Base-by-base conservation (phyloP, 64 coral and sea anemone species). In the Dendronephthya gigantea region DNA sequence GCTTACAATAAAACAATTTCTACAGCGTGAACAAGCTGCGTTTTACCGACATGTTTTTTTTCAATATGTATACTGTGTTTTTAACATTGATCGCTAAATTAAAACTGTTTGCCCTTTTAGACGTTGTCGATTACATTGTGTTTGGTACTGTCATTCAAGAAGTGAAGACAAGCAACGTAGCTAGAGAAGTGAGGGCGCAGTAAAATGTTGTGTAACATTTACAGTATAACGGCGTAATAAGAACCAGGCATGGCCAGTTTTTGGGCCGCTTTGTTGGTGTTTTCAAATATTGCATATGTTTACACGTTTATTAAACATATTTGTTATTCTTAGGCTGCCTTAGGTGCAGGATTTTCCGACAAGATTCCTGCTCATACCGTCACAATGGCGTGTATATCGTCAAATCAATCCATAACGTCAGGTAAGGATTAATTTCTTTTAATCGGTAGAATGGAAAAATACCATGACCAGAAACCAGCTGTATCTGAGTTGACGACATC, bases 141-240 rank as follows among this genome's bases (percentile, higher is more conserved):
- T 90, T 97, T 84, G 94, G 94, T 41, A 97, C 94, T 82, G 94
- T 97, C 0, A 97, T 97, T 58, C 94, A 97, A 76, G 94, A 97
- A 81, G 94, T 97, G 0, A 97, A 93, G 58, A 97, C 94, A 30
- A 93, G 91, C 27, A 97, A 97, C 48, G 89, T 97, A 82, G 91
- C 94, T 68, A 86, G 94, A 85, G 94, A 97, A 89, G 94, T 97
- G 69, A 49, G 45, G 48, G 0, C 17, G 17, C 9, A 51, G 9
- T 14, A 35, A 55, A 14, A 9, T 9, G 11, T 51, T 28, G 22
- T 55, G 13, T 16, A 52, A 22, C 1, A 16, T 52, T 52, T 52
- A 12, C 50, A 16, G 1, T 52, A 52, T 17, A 17, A 50, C 8
- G 48, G 17, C 8, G 48, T 17, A 10, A 10, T 50, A 17, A 50